Percentiles rank a stretch among this genome's conserved stretches.
phyloP scores from a whole-genome alignment of 2,888 invertebrate genomes.

The Liodrosophila aerea region DNA sequence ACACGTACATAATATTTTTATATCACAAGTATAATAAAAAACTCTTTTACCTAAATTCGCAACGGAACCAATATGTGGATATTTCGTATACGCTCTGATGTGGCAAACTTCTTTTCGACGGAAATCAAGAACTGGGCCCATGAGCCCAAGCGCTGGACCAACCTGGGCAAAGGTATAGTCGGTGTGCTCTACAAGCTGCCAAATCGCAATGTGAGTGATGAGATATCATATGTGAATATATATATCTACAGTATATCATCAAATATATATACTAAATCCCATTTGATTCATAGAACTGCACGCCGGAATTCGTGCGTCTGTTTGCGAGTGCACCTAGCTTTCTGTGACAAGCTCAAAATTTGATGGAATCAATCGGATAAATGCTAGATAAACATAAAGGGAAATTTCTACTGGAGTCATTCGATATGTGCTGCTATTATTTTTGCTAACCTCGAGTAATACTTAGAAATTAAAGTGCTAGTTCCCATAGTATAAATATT shows the following conservation, averaged over 20 bases:
- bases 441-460: no score
- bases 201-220: slow-evolving; percentile 39
- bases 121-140: slow-evolving; percentile 34
- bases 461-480: no score
- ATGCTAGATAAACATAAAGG: no score
- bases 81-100: slow-evolving; percentile 28
- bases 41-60: slow-evolving; percentile 7
- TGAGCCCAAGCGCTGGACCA: slow-evolving; percentile 43
- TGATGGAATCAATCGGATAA: no score
- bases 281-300: slow-evolving; percentile 28
- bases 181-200: slow-evolving; percentile 30
- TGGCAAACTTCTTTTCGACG: slow-evolving; percentile 19
- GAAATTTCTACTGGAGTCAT: no score
- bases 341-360: slow-evolving; percentile 11
- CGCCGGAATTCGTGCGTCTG: slow-evolving; percentile 40
- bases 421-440: no score
- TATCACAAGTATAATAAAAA: not conserved
- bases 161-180: slow-evolving; percentile 33
- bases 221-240: no score
- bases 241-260: no score
- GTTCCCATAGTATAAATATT: no score
- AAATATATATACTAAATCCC: not conserved
- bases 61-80: slow-evolving; percentile 34
- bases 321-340: slow-evolving; percentile 38
- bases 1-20: not conserved